Evolutionary conservation across 1,140 invertebrate genomes (phyloP), one percentile per base, ranked within the genome.

Genomic region (Atta cephalotes): DNA sequence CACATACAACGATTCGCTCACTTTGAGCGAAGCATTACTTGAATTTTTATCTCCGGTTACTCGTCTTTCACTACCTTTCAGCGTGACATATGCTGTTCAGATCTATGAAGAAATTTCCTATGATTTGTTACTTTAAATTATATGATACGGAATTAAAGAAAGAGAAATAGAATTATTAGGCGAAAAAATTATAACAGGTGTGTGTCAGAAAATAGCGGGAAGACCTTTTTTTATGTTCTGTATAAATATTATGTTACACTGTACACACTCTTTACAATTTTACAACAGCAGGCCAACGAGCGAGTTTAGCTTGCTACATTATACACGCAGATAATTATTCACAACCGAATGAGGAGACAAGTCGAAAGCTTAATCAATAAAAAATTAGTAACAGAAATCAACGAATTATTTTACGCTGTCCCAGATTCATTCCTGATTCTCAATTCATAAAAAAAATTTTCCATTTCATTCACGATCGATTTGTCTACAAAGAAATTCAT

Each of bases 281-380:
- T 88, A 78, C 53, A 87, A 58, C 56, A 87, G 70, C 70, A 76
- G 25, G 68, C 39, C 35, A 62, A 82, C 18, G 18, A 28, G 80
- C 80, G 70, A 77, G 28, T 53, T 60, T 45, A 79, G 49, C 74
- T 76, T 87, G 65, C 60, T 16, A n/a, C 60, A 76, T 87, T 45
- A 45, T 86, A 88, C 66, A 78, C 28, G 74, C 79, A 85, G 53
- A 87, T 91, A 93, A 88, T 35, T 93, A 92, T 93, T 94, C 93
- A 94, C 93, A 94, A 94, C 93, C 93, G 92, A 93, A 94, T 93
- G 92, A 94, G 93, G 92, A 94, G 92, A 92, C 89, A 87, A 89
- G 87, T 90, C 72, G 76, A 77, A 88, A 92, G 70, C 74, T 90
- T 87, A 89, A 89, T 84, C 63, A 92, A 92, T 90, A 74, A 85